Base-by-base conservation (phyloP, 1,140 invertebrate genomes). In the Holotrichia oblita region DNA sequence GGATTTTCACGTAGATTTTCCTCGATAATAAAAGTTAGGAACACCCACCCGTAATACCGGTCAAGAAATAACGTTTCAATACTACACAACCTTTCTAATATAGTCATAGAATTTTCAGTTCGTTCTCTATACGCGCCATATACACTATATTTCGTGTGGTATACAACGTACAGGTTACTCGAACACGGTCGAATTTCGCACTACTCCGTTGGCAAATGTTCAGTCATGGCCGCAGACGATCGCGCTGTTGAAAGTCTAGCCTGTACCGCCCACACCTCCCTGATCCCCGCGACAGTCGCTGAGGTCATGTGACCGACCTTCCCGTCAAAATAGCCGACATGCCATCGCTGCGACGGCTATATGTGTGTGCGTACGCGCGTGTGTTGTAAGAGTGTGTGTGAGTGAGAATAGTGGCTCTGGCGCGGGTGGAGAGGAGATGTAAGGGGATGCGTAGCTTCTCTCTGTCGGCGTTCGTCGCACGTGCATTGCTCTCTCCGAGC, bases 271-370 rank as follows among this genome's bases (percentile, higher is more conserved):
- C 81, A 75, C 79, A 59, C 78, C 78, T 73, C 75, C 61, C 80
- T 81, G 79, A 78, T 20, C 77, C 72, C 69, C 81, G 81, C 81
- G 81, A 82, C 84, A 86, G 80, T 77, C 81, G 78, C 69, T 64
- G 76, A 74, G 77, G 78, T 85, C 89, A 90, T 89, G 89, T 90
- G 89, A 90, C 87, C 91, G 91, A 92, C 91, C 91, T 92, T 91
- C 92, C 91, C 91, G 91, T 93, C 91, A 93, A 92, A 93, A 93
- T 92, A 93, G 90, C 90, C 88, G 90, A 89, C 90, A 89, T 89
- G 89, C 87, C 87, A 82, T 81, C 59, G 85, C 83, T 10, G 77
- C 80, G 78, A 55, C 69, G 76, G 44, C 40, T 69, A 69, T n/a
- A 55, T 55, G 48, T 55, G 48, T 55, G 12, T 69, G 61, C 61